Percentiles rank a stretch among this genome's conserved stretches.
These are phyloP conservation scores for Tricholauxania praeusta DNA, from an alignment of 2,888 invertebrate species.

Conservation along the genomic window DNA sequence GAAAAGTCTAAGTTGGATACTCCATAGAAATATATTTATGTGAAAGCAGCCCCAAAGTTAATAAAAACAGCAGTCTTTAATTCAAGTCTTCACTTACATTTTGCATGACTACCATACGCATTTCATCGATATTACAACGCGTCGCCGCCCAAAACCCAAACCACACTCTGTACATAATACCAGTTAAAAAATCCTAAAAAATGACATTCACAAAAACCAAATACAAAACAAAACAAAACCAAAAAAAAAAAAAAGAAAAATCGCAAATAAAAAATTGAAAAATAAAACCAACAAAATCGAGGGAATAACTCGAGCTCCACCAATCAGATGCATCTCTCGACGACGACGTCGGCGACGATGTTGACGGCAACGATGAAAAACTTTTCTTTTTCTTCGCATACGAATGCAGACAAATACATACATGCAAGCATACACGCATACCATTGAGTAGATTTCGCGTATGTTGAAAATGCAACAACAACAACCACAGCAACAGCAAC, in stretches of 20 bases:
- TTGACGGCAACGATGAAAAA: slow-evolving; percentile 42
- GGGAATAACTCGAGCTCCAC: slow-evolving; percentile 27
- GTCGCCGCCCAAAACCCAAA: neutral
- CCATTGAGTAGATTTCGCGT: slow-evolving; percentile 29
- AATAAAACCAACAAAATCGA: neutral
- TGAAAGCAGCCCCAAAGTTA: too few species aligned
- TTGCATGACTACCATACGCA: too few species aligned
- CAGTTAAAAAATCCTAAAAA: slow-evolving; percentile 16
- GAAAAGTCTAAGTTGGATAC: too few species aligned
- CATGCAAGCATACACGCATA: neutral
- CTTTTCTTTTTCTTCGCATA: slow-evolving; percentile 29
- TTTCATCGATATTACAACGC: neutral
- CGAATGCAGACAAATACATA: slow-evolving; percentile 16
- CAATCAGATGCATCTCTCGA: slow-evolving; percentile 43
- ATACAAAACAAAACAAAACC: too few species aligned
- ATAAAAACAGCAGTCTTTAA: too few species aligned
- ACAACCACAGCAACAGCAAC: slow-evolving; percentile 11
- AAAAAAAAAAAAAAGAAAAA: neutral
- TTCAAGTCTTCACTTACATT: too few species aligned
- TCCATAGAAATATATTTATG: too few species aligned
- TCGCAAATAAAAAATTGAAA: neutral
- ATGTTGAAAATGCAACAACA: slow-evolving; percentile 43
- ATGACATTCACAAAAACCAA: neutral
- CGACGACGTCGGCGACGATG: slow-evolving; percentile 35
- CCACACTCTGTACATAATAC: too few species aligned